Conservation (phyloP, 1,140 invertebrate genomes). For the Lasioglossum baleicum region DNA sequence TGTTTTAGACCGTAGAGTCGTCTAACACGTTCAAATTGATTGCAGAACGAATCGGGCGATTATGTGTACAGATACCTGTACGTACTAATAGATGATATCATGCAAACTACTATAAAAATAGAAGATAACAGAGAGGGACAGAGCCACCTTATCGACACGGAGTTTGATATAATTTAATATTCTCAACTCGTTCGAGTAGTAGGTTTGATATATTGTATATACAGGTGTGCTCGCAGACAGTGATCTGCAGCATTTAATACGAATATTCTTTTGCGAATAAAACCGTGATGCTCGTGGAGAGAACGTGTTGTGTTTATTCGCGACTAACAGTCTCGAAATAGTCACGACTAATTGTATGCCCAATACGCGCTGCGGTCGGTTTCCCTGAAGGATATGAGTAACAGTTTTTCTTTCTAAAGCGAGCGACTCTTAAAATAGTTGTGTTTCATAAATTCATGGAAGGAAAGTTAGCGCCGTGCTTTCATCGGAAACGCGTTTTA, state of each 20-base stretch:
- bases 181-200: background rate
- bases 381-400: background rate
- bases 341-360: background rate
- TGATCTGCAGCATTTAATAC: slow-evolving; percentile 8
- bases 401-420: background rate
- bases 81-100: slow-evolving; percentile 89
- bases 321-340: background rate
- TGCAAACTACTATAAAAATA: slow-evolving; percentile 85
- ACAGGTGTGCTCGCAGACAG: background rate
- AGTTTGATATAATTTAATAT: slow-evolving; percentile 15
- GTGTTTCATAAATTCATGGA: background rate
- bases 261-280: slow-evolving; percentile 22
- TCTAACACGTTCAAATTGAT: slow-evolving; percentile 61
- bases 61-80: slow-evolving; percentile 91
- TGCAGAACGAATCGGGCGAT: slow-evolving; percentile 87
- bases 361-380: background rate
- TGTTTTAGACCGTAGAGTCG: background rate
- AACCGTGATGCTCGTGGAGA: background rate
- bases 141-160: background rate
- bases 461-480: background rate
- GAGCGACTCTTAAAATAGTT: slow-evolving; percentile 9
- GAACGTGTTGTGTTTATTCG: background rate
- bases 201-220: slow-evolving; percentile 8
- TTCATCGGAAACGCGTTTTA: background rate
- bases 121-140: slow-evolving; percentile 84